Evolutionary conservation across 2,113 vertebrate genomes (phyloP).

Genomic region (Oryzias melastigma): DNA sequence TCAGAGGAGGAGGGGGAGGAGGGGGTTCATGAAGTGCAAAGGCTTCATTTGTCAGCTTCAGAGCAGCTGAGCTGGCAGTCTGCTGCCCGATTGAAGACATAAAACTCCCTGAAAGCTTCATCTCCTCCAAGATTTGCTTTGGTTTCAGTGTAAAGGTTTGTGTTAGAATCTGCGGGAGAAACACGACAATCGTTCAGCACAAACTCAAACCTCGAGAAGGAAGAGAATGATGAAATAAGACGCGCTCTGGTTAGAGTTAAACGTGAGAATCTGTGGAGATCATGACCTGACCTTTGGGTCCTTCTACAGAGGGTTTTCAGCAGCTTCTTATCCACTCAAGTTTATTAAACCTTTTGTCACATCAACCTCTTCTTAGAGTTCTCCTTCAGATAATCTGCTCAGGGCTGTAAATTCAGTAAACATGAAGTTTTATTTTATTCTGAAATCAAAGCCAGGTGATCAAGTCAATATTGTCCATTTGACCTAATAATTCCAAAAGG

Average conservation of each 20-base stretch:
- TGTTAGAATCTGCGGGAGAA: accelerated
- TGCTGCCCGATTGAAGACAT: background rate
- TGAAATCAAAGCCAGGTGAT: no score
- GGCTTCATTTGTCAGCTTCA: slow-evolving; percentile 27
- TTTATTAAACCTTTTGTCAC: no score
- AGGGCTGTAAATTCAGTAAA: no score
- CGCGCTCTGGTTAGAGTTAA: background rate
- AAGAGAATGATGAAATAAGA: background rate
- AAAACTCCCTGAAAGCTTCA: background rate
- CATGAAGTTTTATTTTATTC: no score
- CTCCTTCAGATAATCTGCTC: no score
- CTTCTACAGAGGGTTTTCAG: no score
- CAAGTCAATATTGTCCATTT: no score
- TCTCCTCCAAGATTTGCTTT: no score
- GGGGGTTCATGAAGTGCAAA: slow-evolving; percentile 39
- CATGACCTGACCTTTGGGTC: background rate
- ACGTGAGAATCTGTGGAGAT: background rate
- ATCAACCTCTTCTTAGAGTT: no score
- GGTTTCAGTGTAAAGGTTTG: no score
- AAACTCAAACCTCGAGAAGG: background rate
- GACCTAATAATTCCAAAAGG: no score
- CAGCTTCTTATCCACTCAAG: no score
- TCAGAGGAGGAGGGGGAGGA: slow-evolving; percentile 11
- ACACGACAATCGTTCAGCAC: background rate
- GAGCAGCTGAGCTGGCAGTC: background rate